These are phyloP conservation scores for Misgurnus anguillicaudatus DNA, from an alignment of 2,113 vertebrate genomes.

Conservation along the genomic window DNA sequence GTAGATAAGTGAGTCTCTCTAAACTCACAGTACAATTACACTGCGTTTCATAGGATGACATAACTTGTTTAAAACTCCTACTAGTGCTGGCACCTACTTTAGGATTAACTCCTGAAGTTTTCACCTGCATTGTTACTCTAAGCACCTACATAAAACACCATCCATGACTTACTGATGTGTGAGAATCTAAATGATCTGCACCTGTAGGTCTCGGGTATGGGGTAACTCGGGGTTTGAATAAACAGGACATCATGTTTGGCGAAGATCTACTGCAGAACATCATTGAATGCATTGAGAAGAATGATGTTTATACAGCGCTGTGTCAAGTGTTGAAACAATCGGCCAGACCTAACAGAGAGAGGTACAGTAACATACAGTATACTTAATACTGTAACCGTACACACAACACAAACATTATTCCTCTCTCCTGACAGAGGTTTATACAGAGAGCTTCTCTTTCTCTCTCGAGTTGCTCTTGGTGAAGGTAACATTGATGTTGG, in stretches of 20 bases:
- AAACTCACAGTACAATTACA: no score
- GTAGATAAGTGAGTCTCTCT: constrained; percentile 57
- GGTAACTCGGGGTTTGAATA: background rate
- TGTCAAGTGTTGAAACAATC: background rate
- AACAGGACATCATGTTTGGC: background rate
- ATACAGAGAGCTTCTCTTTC: constrained; percentile 94
- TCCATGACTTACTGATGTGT: no score
- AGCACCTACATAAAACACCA: no score
- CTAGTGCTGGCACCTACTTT: no score
- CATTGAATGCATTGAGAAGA: constrained; percentile 88
- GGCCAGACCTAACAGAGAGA: background rate
- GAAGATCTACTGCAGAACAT: constrained; percentile 83
- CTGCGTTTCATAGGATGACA: no score
- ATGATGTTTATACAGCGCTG: constrained; percentile 76
- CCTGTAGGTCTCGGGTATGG: no score
- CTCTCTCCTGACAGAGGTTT: constrained; percentile 78
- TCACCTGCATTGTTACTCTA: no score
- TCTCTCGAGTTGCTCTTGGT: constrained; percentile 91
- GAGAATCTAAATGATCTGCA: no score
- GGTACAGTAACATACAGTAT: background rate
- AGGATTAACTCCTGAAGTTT: no score
- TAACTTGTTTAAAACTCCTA: no score
- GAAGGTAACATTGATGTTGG: constrained; percentile 95
- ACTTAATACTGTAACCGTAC: background rate
- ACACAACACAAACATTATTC: no score